Conservation (phyloP, 2,888 invertebrate species). For the Netelia virgata region DNA sequence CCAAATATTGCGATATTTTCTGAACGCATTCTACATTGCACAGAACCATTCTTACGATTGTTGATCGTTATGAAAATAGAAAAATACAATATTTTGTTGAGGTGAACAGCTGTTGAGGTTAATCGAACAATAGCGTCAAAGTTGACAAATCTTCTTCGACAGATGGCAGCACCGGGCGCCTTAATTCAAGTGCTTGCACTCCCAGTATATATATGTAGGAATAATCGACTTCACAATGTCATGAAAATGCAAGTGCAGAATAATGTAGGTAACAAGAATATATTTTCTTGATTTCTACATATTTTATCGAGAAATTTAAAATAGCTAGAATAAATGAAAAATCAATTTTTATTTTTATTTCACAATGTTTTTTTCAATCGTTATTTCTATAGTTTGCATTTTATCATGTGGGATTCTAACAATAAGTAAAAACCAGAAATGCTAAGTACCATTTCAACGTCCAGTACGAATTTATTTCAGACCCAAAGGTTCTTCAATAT, state of each 20-base stretch:
- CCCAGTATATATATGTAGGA: too few species aligned
- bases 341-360: too few species aligned
- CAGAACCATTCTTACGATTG: slow-evolving; percentile 77
- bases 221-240: too few species aligned
- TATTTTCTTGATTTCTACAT: too few species aligned
- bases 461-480: slow-evolving; percentile 72
- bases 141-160: not conserved
- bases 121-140: not conserved
- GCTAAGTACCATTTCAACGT: slow-evolving; percentile 57
- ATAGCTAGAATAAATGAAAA: too few species aligned
- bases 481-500: slow-evolving; percentile 70
- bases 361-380: too few species aligned
- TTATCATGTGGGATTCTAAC: not conserved
- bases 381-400: too few species aligned
- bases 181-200: too few species aligned
- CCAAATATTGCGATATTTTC: slow-evolving; percentile 80
- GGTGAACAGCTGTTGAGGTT: not conserved
- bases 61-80: not conserved
- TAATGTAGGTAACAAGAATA: too few species aligned
- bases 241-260: too few species aligned
- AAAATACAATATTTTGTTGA: not conserved
- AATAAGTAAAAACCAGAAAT: not conserved
- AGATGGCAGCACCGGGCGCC: not conserved
- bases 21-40: slow-evolving; percentile 80
- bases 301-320: too few species aligned